Conservation (phyloP, 2,888 invertebrate genomes). For the Tenthredo livida region DNA sequence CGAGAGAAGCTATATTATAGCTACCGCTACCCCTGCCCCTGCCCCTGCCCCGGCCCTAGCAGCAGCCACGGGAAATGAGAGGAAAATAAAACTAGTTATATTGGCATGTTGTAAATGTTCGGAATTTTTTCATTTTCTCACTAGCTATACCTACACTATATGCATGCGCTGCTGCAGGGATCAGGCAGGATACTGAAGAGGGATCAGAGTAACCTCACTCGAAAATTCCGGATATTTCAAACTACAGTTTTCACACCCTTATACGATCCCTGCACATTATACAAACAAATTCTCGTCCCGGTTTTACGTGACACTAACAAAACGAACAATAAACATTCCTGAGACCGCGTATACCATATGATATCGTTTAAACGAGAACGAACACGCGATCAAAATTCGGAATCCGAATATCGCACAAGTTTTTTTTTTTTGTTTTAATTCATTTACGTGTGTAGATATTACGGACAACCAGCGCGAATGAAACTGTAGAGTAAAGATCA, state of each 20-base stretch:
- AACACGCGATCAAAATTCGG: background rate
- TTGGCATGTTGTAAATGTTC: conserved; percentile 4
- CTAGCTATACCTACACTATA: background rate
- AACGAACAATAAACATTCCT: background rate
- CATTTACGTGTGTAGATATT: no score
- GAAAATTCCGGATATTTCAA: background rate
- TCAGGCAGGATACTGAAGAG: background rate
- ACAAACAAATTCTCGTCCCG: background rate
- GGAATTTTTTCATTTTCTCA: background rate
- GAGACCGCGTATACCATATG: no score
- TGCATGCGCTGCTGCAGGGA: background rate
- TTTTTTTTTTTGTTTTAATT: background rate
- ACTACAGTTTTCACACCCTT: background rate
- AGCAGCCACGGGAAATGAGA: background rate
- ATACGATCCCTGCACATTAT: background rate
- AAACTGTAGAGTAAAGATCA: no score
- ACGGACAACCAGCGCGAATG: background rate
- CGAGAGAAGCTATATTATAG: background rate
- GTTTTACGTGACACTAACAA: background rate
- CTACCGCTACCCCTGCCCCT: background rate
- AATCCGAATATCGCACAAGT: background rate
- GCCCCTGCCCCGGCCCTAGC: background rate
- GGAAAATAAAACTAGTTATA: conserved; percentile 3
- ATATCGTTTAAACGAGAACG: no score
- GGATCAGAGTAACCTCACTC: background rate